Percentiles rank a stretch among this genome's conserved stretches.
These are phyloP conservation scores for Sminthopsis crassicaudata DNA, from an alignment of 2,113 vertebrate species.

Conservation along the genomic window DNA sequence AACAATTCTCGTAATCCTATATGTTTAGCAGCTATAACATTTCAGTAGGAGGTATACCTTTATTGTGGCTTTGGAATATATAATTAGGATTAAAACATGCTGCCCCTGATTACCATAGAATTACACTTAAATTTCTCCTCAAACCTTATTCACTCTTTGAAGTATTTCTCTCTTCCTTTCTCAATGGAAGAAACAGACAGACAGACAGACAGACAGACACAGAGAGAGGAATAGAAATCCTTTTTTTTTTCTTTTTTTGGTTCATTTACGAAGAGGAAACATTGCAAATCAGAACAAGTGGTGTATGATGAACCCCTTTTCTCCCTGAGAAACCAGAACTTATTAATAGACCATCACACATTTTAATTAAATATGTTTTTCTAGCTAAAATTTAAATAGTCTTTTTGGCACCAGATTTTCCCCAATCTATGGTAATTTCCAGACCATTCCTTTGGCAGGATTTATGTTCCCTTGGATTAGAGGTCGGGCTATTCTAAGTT, in stretches of 20 bases:
- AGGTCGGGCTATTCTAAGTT: conserved; percentile 41
- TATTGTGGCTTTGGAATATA: conserved; percentile 38
- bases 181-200: conserved; percentile 32
- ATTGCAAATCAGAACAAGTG: conserved; percentile 32
- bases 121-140: not conserved
- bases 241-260: conserved; percentile 48
- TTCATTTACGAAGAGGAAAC: conserved; percentile 40
- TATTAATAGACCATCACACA: conserved; percentile 32
- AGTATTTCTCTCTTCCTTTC: not conserved
- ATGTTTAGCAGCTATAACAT: conserved; percentile 50
- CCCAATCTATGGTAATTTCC: conserved; percentile 42
- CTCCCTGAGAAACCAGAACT: conserved; percentile 10
- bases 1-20: conserved; percentile 45
- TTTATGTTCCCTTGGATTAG: conserved; percentile 6
- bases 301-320: not conserved
- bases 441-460: conserved; percentile 44
- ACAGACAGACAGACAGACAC: not conserved
- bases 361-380: conserved; percentile 55
- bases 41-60: conserved; percentile 34
- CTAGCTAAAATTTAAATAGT: conserved; percentile 54
- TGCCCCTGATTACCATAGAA: conserved; percentile 56
- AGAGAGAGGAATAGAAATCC: not conserved
- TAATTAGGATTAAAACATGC: not conserved
- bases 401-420: conserved; percentile 55
- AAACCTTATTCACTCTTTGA: conserved; percentile 29